These are phyloP conservation scores for Troides oblongomaculatus DNA, from an alignment of 2,888 invertebrate genomes.

Conservation along the genomic window DNA sequence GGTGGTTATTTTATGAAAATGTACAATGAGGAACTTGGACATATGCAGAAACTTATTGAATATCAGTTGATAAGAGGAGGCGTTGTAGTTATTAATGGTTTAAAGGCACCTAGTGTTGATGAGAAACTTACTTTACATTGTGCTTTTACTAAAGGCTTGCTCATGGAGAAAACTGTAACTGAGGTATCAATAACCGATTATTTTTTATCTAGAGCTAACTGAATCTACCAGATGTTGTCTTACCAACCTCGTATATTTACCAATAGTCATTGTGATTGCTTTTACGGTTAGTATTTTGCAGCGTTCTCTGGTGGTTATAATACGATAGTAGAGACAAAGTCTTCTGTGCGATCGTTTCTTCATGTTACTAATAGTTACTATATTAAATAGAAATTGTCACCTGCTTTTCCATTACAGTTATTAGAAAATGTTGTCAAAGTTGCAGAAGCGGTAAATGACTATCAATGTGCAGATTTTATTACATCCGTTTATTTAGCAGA, in stretches of 20 bases:
- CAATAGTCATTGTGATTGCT: too few species aligned
- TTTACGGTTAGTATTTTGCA: not conserved
- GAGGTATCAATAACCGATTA: constrained; percentile 36
- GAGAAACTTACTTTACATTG: constrained; percentile 39
- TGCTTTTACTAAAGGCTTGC: constrained; percentile 44
- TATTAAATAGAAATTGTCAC: not conserved
- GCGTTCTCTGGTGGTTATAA: not conserved
- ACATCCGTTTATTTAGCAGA: constrained; percentile 47
- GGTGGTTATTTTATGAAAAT: constrained; percentile 53
- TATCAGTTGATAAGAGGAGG: constrained; percentile 51
- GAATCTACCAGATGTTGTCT: too few species aligned
- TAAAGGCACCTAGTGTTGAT: constrained; percentile 34
- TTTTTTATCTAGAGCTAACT: not conserved
- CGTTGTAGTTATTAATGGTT: constrained; percentile 37
- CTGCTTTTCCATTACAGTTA: constrained; percentile 36
- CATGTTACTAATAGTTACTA: not conserved
- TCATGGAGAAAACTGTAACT: constrained; percentile 49
- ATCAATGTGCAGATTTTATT: constrained; percentile 49
- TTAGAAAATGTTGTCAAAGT: constrained; percentile 42
- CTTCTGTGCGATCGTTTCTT: not conserved
- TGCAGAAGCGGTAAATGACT: constrained; percentile 47
- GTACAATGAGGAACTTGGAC: constrained; percentile 50
- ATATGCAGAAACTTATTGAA: constrained; percentile 47
- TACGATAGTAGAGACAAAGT: not conserved
- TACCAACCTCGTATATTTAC: too few species aligned